These are phyloP conservation scores for Zosterops borbonicus DNA, from an alignment of 2,113 vertebrate genomes.

Conservation along the genomic window DNA sequence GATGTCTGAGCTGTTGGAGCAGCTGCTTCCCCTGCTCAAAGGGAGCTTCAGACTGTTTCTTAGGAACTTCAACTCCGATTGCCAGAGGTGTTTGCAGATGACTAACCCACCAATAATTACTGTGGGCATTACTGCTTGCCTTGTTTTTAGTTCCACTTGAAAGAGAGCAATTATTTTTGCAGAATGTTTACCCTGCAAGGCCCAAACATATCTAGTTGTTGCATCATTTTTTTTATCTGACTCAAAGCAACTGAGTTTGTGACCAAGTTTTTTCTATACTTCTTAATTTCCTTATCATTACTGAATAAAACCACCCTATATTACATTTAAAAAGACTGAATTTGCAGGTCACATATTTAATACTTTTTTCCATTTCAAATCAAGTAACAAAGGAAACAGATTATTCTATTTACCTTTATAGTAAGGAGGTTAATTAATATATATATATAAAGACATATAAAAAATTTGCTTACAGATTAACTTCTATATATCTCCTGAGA, in stretches of 20 bases:
- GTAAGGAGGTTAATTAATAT: neutral
- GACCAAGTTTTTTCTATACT: neutral
- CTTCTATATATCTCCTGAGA: neutral
- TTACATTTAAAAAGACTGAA: neutral
- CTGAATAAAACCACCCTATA: neutral
- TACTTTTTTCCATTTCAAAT: neutral
- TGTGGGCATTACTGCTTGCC: slow-evolving; percentile 17
- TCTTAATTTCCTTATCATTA: neutral
- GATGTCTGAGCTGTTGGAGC: neutral
- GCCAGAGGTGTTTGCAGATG: slow-evolving; percentile 44
- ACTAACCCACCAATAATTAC: slow-evolving; percentile 45
- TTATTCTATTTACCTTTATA: neutral
- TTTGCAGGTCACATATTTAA: neutral
- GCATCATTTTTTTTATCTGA: neutral
- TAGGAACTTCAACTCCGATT: neutral
- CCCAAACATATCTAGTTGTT: neutral
- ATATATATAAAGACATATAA: neutral
- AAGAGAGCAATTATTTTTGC: slow-evolving; percentile 40
- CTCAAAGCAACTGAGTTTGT: neutral
- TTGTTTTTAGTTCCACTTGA: slow-evolving; percentile 11
- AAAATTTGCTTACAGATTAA: neutral
- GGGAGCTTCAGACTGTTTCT: neutral
- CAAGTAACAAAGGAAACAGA: neutral
- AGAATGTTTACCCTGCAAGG: slow-evolving; percentile 52
- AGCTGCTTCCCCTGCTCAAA: neutral